Percentiles rank a stretch among this genome's conserved stretches.
phyloP scores from a whole-genome alignment of 1,140 invertebrate genomes.

The Cherax quadricarinatus region DNA sequence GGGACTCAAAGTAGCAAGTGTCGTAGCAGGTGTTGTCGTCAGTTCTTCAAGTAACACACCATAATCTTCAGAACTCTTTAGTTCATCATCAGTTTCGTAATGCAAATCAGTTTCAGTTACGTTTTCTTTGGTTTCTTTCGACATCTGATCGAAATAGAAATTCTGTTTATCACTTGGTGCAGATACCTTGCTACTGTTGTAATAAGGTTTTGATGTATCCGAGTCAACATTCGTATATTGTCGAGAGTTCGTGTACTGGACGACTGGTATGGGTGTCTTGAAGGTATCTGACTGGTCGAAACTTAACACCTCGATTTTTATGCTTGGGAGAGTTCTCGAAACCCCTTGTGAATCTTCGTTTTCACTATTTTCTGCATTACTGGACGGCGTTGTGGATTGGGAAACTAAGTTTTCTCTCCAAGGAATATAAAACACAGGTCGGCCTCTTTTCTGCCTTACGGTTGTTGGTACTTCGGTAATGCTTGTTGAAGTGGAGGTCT shows the following conservation, averaged over 20 bases:
- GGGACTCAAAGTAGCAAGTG: neutral
- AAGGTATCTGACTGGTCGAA: neutral
- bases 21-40: neutral
- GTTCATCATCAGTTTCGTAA: neutral
- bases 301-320: neutral
- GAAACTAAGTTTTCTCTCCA: conserved; percentile 9
- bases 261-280: neutral
- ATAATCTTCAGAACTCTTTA: neutral
- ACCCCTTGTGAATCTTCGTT: neutral
- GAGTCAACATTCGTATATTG: neutral
- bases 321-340: neutral
- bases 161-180: neutral
- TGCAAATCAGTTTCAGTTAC: neutral
- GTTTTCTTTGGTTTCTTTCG: neutral
- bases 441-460: conserved; percentile 1
- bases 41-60: neutral
- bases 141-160: neutral
- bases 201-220: too few relatives aligned
- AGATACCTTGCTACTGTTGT: neutral
- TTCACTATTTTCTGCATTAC: neutral
- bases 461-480: neutral
- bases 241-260: neutral
- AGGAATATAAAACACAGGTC: conserved; percentile 47
- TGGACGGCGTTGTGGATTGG: neutral
- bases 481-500: neutral